These are phyloP conservation scores for Sphenopsis melanotis DNA, from an alignment of 2,797 vertebrate genomes.

Conservation along the genomic window DNA sequence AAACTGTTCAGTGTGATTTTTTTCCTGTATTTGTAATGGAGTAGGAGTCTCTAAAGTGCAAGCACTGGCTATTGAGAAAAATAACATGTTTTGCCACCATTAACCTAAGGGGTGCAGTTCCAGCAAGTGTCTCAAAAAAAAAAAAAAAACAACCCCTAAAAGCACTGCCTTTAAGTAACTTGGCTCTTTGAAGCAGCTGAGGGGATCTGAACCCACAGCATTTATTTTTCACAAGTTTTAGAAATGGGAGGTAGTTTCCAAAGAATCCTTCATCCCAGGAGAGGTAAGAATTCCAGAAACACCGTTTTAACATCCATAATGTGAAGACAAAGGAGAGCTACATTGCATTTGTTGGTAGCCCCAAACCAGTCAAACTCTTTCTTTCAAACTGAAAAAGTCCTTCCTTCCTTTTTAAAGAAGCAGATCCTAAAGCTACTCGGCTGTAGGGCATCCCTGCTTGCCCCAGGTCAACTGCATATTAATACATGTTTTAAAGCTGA, in stretches of 20 bases:
- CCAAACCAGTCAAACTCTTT: background rate
- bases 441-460: background rate
- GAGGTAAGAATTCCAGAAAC: background rate
- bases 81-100: background rate
- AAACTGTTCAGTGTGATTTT: background rate
- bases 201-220: background rate
- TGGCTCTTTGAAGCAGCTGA: background rate
- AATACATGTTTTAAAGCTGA: background rate
- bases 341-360: background rate
- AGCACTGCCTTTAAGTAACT: background rate
- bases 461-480: background rate
- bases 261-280: background rate
- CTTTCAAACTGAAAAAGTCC: background rate
- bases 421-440: background rate
- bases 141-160: background rate
- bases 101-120: background rate
- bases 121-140: background rate
- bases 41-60: background rate
- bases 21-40: background rate
- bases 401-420: background rate
- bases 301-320: background rate
- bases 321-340: background rate
- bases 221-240: background rate
- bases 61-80: background rate
- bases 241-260: background rate